Percentiles rank a stretch among this genome's conserved stretches.
These are phyloP conservation scores for Calephelis virginiensis DNA, from an alignment of 1,140 invertebrate species.

Conservation along the genomic window DNA sequence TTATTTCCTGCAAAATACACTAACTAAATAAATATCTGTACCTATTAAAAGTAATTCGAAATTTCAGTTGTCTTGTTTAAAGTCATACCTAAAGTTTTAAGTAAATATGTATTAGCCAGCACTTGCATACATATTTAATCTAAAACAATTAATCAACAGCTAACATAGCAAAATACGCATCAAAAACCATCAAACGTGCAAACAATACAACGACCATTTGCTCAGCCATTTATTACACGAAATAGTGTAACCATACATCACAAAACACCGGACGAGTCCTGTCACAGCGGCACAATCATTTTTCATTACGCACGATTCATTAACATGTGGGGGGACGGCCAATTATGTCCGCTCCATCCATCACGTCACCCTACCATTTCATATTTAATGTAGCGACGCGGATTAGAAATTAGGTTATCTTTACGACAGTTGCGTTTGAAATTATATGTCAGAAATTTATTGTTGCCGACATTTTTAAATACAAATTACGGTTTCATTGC, in stretches of 20 bases:
- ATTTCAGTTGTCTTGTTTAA: too few species aligned
- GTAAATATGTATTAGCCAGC: too few species aligned
- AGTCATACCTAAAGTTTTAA: too few species aligned
- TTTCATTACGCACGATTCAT: slow-evolving; percentile 74
- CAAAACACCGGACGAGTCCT: slow-evolving; percentile 35
- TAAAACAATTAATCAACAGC: slow-evolving; percentile 1
- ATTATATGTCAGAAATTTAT: slow-evolving; percentile 14
- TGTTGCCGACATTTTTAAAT: slow-evolving; percentile 13
- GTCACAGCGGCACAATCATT: slow-evolving; percentile 61
- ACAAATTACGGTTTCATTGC: slow-evolving; percentile 8
- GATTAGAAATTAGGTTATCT: slow-evolving; percentile 26
- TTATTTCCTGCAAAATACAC: too few species aligned
- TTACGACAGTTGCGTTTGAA: slow-evolving; percentile 18
- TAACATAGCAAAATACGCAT: slow-evolving; percentile 7
- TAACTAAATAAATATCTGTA: too few species aligned
- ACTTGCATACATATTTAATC: background rate
- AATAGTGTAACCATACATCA: slow-evolving; percentile 53
- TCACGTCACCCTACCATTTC: slow-evolving; percentile 63
- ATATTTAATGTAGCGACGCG: slow-evolving; percentile 49
- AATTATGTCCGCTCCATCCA: slow-evolving; percentile 70
- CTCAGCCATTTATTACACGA: slow-evolving; percentile 36
- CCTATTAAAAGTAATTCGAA: too few species aligned
- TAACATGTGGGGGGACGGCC: slow-evolving; percentile 62
- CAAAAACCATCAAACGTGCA: slow-evolving; percentile 22
- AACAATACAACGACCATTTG: slow-evolving; percentile 42